These are phyloP conservation scores for Gymnocephalus cernua DNA, from an alignment of 2,113 vertebrate genomes.

Conservation along the genomic window DNA sequence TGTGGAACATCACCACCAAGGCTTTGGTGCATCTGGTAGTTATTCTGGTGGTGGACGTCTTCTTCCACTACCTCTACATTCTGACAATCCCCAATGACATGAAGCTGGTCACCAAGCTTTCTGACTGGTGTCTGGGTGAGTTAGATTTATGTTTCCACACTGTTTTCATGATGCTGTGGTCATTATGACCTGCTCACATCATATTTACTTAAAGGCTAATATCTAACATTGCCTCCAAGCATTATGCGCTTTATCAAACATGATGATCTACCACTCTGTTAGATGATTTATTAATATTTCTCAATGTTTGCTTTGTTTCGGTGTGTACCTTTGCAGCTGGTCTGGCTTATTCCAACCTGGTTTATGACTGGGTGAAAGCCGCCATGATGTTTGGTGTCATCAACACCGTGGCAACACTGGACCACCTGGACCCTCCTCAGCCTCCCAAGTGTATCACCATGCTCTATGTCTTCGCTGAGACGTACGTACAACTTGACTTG, in stretches of 20 bases:
- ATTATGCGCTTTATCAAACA: neutral
- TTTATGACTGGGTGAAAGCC: conserved; percentile 98
- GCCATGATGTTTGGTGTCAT: conserved; percentile 95
- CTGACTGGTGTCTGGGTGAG: conserved; percentile 94
- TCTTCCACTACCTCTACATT: conserved; percentile 99
- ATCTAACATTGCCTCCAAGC: neutral
- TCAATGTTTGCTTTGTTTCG: neutral
- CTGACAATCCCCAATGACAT: conserved; percentile 94
- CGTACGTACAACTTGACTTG: conserved; percentile 85
- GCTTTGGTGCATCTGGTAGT: conserved; percentile 87
- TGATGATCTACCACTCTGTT: neutral
- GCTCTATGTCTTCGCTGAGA: conserved; percentile 96
- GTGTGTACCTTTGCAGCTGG: conserved; percentile 84
- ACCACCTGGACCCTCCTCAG: conserved; percentile 95
- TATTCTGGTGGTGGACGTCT: conserved; percentile 89
- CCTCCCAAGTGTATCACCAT: conserved; percentile 98
- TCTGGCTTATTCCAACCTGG: conserved; percentile 95
- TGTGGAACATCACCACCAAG: conserved; percentile 90
- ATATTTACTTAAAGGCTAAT: neutral
- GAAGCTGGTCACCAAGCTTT: conserved; percentile 89
- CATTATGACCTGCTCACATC: too few species aligned
- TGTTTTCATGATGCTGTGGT: neutral
- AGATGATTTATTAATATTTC: neutral
- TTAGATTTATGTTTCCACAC: conserved; percentile 17
- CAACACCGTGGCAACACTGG: conserved; percentile 93